phyloP scores from a whole-genome alignment of 1,140 invertebrate genomes.

The Megalonaias nervosa region DNA sequence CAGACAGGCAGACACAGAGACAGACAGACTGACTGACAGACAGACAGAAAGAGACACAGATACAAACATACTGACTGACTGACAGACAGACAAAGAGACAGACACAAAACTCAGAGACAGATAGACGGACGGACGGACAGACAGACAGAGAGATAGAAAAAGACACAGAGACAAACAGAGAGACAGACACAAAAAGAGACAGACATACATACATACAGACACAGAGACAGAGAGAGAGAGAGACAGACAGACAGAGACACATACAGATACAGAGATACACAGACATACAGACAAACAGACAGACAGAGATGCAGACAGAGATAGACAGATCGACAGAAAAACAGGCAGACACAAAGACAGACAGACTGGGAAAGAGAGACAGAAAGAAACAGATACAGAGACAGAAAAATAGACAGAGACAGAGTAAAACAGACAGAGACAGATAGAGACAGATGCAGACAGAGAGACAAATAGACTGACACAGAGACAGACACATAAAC shows the following conservation, averaged over 20 bases:
- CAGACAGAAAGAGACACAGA: too few relatives aligned
- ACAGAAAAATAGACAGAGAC: slow-evolving; percentile 11
- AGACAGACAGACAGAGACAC: too few relatives aligned
- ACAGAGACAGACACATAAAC: slow-evolving; percentile 16
- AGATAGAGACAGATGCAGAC: slow-evolving; percentile 13
- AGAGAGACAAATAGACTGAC: slow-evolving; percentile 18
- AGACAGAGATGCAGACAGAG: slow-evolving; percentile 20
- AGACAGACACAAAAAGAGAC: too few relatives aligned
- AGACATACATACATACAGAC: slow-evolving; percentile 3
- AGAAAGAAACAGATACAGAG: slow-evolving; percentile 10
- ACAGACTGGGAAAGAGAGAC: slow-evolving; percentile 9
- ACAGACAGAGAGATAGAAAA: too few relatives aligned
- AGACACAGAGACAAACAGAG: too few relatives aligned
- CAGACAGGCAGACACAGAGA: slow-evolving; percentile 2
- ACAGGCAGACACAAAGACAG: slow-evolving; percentile 27
- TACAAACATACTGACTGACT: slow-evolving; percentile 8
- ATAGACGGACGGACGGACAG: too few relatives aligned
- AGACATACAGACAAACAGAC: background rate
- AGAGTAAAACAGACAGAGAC: slow-evolving; percentile 26
- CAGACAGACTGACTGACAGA: slow-evolving; percentile 6
- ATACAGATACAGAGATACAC: slow-evolving; percentile 11
- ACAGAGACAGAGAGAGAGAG: slow-evolving; percentile 8
- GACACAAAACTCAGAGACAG: too few relatives aligned
- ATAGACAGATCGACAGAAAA: slow-evolving; percentile 24
- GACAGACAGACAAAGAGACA: background rate